phyloP scores from a whole-genome alignment of 2,888 invertebrate genomes.

The Unio delphinus region DNA sequence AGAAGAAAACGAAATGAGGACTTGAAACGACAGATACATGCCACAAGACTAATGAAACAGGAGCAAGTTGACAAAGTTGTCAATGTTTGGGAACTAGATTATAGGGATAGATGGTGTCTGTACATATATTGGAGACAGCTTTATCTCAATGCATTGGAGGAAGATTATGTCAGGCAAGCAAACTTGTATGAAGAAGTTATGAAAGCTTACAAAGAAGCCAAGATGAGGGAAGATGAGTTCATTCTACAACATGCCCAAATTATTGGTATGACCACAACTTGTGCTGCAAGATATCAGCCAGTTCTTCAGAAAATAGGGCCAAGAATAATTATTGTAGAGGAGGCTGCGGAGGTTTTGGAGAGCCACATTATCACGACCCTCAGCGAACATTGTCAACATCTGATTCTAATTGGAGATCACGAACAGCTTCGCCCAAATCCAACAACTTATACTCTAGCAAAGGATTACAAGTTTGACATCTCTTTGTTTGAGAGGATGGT shows the following conservation, averaged over 20 bases:
- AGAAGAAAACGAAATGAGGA: too few species aligned
- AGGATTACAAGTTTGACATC: slow-evolving; percentile 80
- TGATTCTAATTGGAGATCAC: slow-evolving; percentile 90
- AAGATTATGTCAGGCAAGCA: slow-evolving; percentile 19
- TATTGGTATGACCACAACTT: slow-evolving; percentile 69
- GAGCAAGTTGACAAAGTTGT: too few species aligned
- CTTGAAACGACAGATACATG: too few species aligned
- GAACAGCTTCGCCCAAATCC: slow-evolving; percentile 84
- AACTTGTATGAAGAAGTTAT: slow-evolving; percentile 12
- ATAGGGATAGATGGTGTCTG: slow-evolving; percentile 71
- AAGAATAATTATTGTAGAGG: slow-evolving; percentile 79
- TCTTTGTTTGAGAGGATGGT: slow-evolving; percentile 89
- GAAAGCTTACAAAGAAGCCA: slow-evolving; percentile 30
- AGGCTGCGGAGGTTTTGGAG: slow-evolving; percentile 91
- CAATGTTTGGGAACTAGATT: too few species aligned
- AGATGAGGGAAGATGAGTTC: slow-evolving; percentile 45
- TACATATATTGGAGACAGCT: slow-evolving; percentile 69
- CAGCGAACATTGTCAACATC: slow-evolving; percentile 82
- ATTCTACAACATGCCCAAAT: slow-evolving; percentile 51
- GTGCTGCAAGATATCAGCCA: slow-evolving; percentile 59
- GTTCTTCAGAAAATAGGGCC: slow-evolving; percentile 65
- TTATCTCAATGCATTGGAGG: slow-evolving; percentile 28
- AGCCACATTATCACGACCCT: slow-evolving; percentile 86
- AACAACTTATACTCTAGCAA: slow-evolving; percentile 80
- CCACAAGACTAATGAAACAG: too few species aligned